Conservation (phyloP, 1,140 invertebrate species). For the Pantala flavescens region DNA sequence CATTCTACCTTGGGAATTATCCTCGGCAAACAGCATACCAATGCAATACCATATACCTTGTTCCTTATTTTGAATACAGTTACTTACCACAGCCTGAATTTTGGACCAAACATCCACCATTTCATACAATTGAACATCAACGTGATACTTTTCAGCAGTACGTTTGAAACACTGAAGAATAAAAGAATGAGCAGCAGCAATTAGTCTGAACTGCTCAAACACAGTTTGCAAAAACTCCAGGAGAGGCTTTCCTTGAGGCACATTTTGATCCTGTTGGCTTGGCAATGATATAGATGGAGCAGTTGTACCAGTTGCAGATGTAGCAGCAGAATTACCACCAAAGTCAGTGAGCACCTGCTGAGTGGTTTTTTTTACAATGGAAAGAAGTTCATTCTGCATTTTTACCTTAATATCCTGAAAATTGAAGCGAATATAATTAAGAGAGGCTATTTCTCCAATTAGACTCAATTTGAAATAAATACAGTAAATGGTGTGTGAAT, state of each 20-base stretch:
- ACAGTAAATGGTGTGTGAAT: too few relatives aligned
- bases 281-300: slow-evolving; percentile 8
- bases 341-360: slow-evolving; percentile 55
- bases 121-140: slow-evolving; percentile 53
- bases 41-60: too few relatives aligned
- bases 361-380: slow-evolving; percentile 64
- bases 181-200: slow-evolving; percentile 56
- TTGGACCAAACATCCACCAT: slow-evolving; percentile 79
- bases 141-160: slow-evolving; percentile 42
- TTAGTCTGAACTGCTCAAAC: slow-evolving; percentile 61
- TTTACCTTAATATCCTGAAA: slow-evolving; percentile 62
- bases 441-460: too few relatives aligned
- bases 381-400: slow-evolving; percentile 68
- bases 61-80: too few relatives aligned
- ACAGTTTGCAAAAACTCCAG: slow-evolving; percentile 50
- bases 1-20: too few relatives aligned
- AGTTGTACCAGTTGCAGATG: slow-evolving; percentile 20
- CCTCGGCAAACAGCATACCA: too few relatives aligned
- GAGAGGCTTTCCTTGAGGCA: slow-evolving; percentile 26
- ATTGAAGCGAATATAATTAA: slow-evolving; percentile 20
- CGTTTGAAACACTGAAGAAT: slow-evolving; percentile 50
- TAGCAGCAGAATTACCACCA: slow-evolving; percentile 25
- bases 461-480: too few relatives aligned
- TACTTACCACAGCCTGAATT: slow-evolving; percentile 72
- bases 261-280: not conserved